Evolutionary conservation across 2,888 invertebrate species (phyloP).

Genomic region (Athetis lepigone): DNA sequence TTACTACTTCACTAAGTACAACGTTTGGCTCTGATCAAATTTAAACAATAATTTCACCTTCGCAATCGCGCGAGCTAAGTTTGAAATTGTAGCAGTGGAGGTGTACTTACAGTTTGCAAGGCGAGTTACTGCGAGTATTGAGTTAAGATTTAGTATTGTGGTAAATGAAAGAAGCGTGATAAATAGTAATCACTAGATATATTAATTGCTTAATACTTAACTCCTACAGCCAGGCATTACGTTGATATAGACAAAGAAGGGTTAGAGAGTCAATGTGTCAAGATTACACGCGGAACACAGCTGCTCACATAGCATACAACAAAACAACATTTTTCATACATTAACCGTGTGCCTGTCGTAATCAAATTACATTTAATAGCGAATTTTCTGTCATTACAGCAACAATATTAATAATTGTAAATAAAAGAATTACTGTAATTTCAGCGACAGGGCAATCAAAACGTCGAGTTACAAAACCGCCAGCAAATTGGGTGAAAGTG

Average conservation of each 20-base stretch:
- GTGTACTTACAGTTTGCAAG: constrained; percentile 12
- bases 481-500: constrained; percentile 87
- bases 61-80: constrained; percentile 44
- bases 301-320: constrained; percentile 39
- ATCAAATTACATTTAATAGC: constrained; percentile 66
- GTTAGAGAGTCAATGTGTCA: constrained; percentile 59
- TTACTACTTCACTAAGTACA: constrained; percentile 80
- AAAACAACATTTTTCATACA: constrained; percentile 53
- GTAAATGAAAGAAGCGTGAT: constrained; percentile 15
- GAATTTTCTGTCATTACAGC: constrained; percentile 67
- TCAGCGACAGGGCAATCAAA: constrained; percentile 75
- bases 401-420: constrained; percentile 70
- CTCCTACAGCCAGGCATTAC: constrained; percentile 35
- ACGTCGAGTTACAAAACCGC: constrained; percentile 80
- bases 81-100: constrained; percentile 41
- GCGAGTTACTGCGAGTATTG: constrained; percentile 16
- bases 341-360: constrained; percentile 56
- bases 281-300: constrained; percentile 44
- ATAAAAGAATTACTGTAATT: constrained; percentile 77
- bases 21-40: constrained; percentile 82
- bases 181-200: constrained; percentile 19
- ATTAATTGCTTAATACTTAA: constrained; percentile 41
- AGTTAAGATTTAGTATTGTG: constrained; percentile 4
- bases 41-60: constrained; percentile 70
- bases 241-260: constrained; percentile 38